A percentile compares a stretch with the other conserved stretches of the same genome.
phyloP scores from a whole-genome alignment of 2,797 vertebrate genomes.

The Galagoides demidoff region DNA sequence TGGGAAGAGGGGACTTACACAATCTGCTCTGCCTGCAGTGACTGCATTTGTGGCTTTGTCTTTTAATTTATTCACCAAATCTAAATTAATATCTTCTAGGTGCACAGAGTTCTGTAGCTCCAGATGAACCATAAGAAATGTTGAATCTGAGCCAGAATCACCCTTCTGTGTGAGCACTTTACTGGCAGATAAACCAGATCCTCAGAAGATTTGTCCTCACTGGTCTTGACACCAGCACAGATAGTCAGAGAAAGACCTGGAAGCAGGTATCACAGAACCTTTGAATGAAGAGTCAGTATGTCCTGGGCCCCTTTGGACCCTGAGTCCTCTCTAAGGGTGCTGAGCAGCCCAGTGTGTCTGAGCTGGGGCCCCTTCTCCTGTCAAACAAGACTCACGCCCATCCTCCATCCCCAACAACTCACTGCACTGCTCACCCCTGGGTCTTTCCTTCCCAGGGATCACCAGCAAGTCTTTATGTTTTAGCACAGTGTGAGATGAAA shows the following conservation, averaged over 20 bases:
- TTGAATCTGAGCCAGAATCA: background rate
- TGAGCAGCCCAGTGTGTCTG: background rate
- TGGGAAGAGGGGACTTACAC: background rate
- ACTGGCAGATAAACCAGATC: background rate
- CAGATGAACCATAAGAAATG: background rate
- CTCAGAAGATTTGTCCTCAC: background rate
- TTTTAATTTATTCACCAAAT: background rate
- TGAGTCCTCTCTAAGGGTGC: too few relatives aligned
- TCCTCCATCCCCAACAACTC: background rate
- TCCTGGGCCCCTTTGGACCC: background rate
- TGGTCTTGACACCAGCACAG: background rate
- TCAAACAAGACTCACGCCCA: background rate
- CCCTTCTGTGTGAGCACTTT: background rate
- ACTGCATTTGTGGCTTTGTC: background rate
- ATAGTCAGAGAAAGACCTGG: background rate
- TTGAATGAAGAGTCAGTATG: too few relatives aligned
- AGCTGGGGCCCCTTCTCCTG: too few relatives aligned
- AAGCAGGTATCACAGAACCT: background rate
- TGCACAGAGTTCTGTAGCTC: background rate
- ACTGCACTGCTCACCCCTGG: background rate
- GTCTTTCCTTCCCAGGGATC: background rate
- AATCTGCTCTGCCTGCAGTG: background rate
- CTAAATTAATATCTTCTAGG: background rate
- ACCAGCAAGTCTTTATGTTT: background rate
- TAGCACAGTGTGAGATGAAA: background rate